Evolutionary conservation across 2,888 invertebrate species (phyloP), one percentile per base, ranked within the genome.

Genomic region (Melanostoma mellinum): DNA sequence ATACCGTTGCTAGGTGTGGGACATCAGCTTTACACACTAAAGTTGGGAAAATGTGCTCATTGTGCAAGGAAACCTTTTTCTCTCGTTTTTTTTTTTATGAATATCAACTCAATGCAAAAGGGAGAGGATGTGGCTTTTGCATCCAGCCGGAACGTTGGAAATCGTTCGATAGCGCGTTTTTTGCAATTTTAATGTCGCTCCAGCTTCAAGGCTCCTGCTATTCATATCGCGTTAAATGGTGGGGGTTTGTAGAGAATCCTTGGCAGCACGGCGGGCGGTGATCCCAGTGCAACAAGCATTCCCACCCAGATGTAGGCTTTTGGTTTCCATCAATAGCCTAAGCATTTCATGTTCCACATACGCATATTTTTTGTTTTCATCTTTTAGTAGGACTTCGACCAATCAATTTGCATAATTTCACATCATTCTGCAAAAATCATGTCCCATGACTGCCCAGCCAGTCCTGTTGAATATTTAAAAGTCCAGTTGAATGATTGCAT

Each of bases 331-430:
- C 65, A 52, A 52, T 52, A 36, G 63, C 68, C 68, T 82, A 73
- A 77, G 63, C 82, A 77, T 73, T 56, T 44, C 44, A 52, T 46
- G 48, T 53, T 40, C 69, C 74, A 56, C 32, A 42, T 60, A 56
- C 60, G 42, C 42, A 50, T 55, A 9, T n/a, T 30, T 32, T 58
- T 48, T 50, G 38, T 60, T 61, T 35, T 20, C 44, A n/a, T 53
- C 36, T 60, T 63, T 58, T 60, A n/a, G 65, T 56, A 42, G 56
- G 6, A 32, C 67, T 67, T 69, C 58, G 35, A 63, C 73, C 77
- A 73, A 82, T 69, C 82, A 77, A 82, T 82, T 82, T 76, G 73
- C 77, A 82, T 82, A 77, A 82, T 77, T 82, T 68, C 61, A 38
- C 55, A 77, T 67, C 71, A 71, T 73, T 68, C 72, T 61, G 74